Base-by-base conservation (phyloP, 2,797 vertebrate genomes). In the Tadarida brasiliensis region DNA sequence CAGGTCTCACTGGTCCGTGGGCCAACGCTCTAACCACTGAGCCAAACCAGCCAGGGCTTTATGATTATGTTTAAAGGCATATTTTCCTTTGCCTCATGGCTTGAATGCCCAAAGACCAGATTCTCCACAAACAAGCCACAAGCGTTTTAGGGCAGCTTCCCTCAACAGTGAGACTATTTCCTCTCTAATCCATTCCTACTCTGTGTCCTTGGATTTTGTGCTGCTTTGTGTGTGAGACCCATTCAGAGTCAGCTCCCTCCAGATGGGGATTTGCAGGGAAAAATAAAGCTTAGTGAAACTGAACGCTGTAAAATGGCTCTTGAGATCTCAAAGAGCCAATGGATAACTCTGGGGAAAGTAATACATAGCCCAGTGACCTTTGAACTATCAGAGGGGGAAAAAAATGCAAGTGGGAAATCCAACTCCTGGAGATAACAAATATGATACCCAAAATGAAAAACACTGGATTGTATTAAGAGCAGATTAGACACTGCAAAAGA, bases 391-490 rank as follows among this genome's bases (percentile, higher is more conserved):
- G 22, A 92, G 39, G 39, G 67, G 47, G 76, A 90, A 61, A 54
- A 59, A 81, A 61, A 74, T 59, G 0, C 39, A 85, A 57, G 28
- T n/a, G 12, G 57, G 51, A 81, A 51, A 73, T 28, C 20, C 51
- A 90, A 78, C 15, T 84, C 33, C 26, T 85, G 26, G 33, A 73
- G 56, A 57, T 90, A 71, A 84, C 22, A 71, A 78, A 47, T 65
- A 77, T 3, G n/a, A 35, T 26, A 89, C 35, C 35, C 11, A n/a
- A 86, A 95, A 57, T 59, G 73, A 73, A 84, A 90, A 92, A 49
- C 30, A 73, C 28, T 57, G 20, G 51, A 47, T 14, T 71, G 54
- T 10, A 61, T 30, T 47, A 71, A 70, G 22, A 84, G 28, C 78
- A 78, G 51, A 76, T 70, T 68, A 61, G 24, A 77, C 56, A 63